Base-by-base conservation (phyloP, 2,113 vertebrate species). In the Aspiorhynchus laticeps region DNA sequence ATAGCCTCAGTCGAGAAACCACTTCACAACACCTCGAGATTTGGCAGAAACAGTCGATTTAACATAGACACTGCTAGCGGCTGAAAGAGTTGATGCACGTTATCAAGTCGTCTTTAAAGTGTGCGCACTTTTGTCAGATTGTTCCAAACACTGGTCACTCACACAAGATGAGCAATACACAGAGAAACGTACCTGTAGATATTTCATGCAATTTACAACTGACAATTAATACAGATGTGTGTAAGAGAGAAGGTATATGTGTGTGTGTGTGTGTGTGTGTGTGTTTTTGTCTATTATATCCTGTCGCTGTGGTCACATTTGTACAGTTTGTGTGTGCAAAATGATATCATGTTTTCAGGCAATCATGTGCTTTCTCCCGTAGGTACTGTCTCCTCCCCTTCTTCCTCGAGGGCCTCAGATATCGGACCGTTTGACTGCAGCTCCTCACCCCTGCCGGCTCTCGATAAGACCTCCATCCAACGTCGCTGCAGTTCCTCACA, bases 401-500 rank as follows among this genome's bases (percentile, higher is more conserved):
- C 95, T 69, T 95, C 95, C 74, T 97, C 96, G 59, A 93, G 92
- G 63, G 94, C 93, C 92, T 98, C 97, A 15, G 93, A 94, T 10
- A 97, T 95, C 84, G 95, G 92, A 4, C 80, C 90, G 65, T 93
- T 93, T 14, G 86, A 56, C 56, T 92, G 92, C 82, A 88, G 90
- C 51, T 96, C 96, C 91, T 97, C 96, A 85, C 97, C 97, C 26
- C 94, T 95, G 6, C 96, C 96, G 0, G 97, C 97, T 88, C 95
- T 92, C 17, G 93, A 95, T 17, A 98, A 91, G 33, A 96, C 94
- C 5, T 96, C 96, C 92, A 97, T 96, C 97, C 97, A 97, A 15
- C 96, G 94, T 7, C 90, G 95, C 89, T 97, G 96, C 11, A 97
- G 93, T 88, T 96, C 97, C 89, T 97, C 97, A 5, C 95, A 95